Evolutionary conservation across 2,113 vertebrate genomes (phyloP).

Genomic region (Cynopterus brachyotis): DNA sequence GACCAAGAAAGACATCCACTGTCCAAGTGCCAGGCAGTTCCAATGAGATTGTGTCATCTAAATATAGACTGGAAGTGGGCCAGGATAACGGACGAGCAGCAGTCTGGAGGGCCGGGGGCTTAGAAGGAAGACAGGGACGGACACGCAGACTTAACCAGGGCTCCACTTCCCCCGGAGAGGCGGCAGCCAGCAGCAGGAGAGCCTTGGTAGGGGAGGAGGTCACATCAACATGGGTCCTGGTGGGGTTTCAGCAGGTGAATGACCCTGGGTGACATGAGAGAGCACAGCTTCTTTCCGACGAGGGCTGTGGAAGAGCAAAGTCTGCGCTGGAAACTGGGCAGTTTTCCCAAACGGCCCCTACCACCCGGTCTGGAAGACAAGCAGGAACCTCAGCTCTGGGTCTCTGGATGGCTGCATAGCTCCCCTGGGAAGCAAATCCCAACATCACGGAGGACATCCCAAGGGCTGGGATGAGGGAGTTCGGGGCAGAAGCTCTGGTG

Average conservation of each 20-base stretch:
- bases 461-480: background rate
- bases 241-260: background rate
- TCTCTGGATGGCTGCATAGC: background rate
- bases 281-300: background rate
- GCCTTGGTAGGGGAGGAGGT: background rate
- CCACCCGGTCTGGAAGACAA: background rate
- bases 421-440: fast-evolving
- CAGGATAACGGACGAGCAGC: background rate
- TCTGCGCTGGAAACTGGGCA: background rate
- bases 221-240: background rate
- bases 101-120: background rate
- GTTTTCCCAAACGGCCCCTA: background rate
- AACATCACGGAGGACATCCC: fast-evolving
- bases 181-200: background rate
- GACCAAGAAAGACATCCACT: background rate
- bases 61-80: background rate
- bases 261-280: background rate
- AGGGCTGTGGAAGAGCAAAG: background rate
- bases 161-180: background rate
- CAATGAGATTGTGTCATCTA: background rate
- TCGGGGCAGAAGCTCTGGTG: background rate
- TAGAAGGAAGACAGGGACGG: background rate
- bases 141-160: background rate
- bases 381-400: background rate
- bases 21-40: background rate